Percentiles rank a stretch among this genome's conserved stretches.
Evolutionary conservation across 2,113 vertebrate species (phyloP).

Genomic region (Gadus chalcogrammus): DNA sequence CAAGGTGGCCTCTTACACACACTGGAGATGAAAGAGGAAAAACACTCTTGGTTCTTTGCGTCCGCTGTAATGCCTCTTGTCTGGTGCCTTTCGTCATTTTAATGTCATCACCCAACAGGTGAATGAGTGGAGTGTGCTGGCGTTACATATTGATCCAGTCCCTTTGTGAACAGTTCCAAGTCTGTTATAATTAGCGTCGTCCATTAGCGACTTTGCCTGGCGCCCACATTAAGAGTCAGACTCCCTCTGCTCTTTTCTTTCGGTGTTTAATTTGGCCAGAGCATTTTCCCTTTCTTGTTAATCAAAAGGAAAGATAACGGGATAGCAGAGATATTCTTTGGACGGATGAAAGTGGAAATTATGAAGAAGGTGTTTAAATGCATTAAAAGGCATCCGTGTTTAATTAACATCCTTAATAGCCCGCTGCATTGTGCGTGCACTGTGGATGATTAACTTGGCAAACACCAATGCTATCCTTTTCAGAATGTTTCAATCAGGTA

Average conservation of each 20-base stretch:
- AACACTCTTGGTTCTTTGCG: neutral
- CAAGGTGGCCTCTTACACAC: slow-evolving; percentile 56
- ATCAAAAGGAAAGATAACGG: slow-evolving; percentile 61
- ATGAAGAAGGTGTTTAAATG: slow-evolving; percentile 76
- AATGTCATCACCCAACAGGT: slow-evolving; percentile 67
- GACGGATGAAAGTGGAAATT: slow-evolving; percentile 63
- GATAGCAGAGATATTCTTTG: slow-evolving; percentile 66
- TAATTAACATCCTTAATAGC: slow-evolving; percentile 70
- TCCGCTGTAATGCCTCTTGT: slow-evolving; percentile 61
- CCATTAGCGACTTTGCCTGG: slow-evolving; percentile 80
- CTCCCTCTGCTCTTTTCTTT: slow-evolving; percentile 66
- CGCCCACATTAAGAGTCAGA: slow-evolving; percentile 74
- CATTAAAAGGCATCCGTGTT: slow-evolving; percentile 70
- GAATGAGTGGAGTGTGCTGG: slow-evolving; percentile 50
- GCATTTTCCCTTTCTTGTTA: slow-evolving; percentile 58
- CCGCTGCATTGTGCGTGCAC: slow-evolving; percentile 60
- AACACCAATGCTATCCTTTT: slow-evolving; percentile 59
- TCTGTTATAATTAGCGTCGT: slow-evolving; percentile 74
- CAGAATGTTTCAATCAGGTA: slow-evolving; percentile 63
- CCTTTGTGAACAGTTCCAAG: slow-evolving; percentile 72
- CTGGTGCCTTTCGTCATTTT: slow-evolving; percentile 51
- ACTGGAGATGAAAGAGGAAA: neutral
- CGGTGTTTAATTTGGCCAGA: slow-evolving; percentile 66
- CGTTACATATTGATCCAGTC: slow-evolving; percentile 74
- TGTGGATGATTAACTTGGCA: slow-evolving; percentile 68